Base-by-base conservation (phyloP, 1,140 invertebrate genomes). In the Lepidurus arcticus region DNA sequence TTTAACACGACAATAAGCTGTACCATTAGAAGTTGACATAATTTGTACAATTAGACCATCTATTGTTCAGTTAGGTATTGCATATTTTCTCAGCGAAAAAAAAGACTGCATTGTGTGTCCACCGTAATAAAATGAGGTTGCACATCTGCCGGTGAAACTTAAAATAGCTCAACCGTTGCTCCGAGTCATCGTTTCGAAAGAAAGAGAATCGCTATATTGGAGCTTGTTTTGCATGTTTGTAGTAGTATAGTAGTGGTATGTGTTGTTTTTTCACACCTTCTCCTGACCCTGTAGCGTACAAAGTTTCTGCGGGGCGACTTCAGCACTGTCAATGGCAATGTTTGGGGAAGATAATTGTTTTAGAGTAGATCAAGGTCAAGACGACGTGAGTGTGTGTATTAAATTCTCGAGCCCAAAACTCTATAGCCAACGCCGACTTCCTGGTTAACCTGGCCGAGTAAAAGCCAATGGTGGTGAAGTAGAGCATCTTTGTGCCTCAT, bases 371-470 rank as follows among this genome's bases (percentile, higher is more conserved):
- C 9, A 65, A n/a, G 13, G 53, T 16, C 53, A 65, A 21, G 13
- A 9, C 16, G 53, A 9, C 34, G 34, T 34, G 34, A 65, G 21
- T n/a, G 53, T 65, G 1, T n/a, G 13, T 7, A 65, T 11, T 65
- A 65, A 65, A 65, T 13, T 65, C 21, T 65, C 21, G 16, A 65
- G 13, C 6, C n/a, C 53, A n/a, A 21, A 13, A 21, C 53, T 21
- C 21, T 21, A 47, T 5, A 65, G 53, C 53, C 13, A 13, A 65
- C 16, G 53, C 53, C 13, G 53, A 65, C 53, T 65, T 65, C 53
- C 53, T 65, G 53, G 53, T 65, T 65, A 65, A 65, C 53, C 53
- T 65, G 53, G 53, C 53, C 53, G 53, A 65, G 53, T 47, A 65
- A 65, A 65, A 65, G 13, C 53, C 53, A 65, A 65, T 16, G 53